Conservation (phyloP, 2,888 invertebrate species). For the Xestia rhomboidea region DNA sequence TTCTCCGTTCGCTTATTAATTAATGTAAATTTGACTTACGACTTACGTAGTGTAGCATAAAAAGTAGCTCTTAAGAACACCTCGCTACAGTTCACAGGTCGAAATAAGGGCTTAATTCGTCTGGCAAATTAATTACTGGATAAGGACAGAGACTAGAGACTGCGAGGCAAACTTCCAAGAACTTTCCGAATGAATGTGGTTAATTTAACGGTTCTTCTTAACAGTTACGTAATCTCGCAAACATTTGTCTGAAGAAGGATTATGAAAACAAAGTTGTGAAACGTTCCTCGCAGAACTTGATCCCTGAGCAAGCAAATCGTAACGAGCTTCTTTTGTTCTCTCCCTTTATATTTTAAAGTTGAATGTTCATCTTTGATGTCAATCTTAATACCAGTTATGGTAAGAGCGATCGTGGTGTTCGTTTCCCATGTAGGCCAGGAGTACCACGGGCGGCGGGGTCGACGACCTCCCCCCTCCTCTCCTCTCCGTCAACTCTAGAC, state of each 20-base stretch:
- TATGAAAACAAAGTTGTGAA: constrained; percentile 71
- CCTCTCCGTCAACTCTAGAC: constrained; percentile 74
- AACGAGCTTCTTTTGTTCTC: constrained; percentile 47
- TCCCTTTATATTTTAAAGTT: constrained; percentile 45
- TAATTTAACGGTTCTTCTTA: constrained; percentile 82
- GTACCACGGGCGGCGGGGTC: constrained; percentile 86
- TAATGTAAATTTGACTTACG: constrained; percentile 42
- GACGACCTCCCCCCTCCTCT: constrained; percentile 75
- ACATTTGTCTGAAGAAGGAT: constrained; percentile 73
- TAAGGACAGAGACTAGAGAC: constrained; percentile 73
- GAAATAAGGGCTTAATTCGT: constrained; percentile 45
- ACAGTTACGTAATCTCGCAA: constrained; percentile 79
- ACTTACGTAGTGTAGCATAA: constrained; percentile 18
- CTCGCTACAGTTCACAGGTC: constrained; percentile 43
- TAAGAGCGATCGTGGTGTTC: constrained; percentile 68
- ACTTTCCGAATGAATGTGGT: constrained; percentile 84
- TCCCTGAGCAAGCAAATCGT: constrained; percentile 55
- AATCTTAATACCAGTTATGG: constrained; percentile 71
- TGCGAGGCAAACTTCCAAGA: constrained; percentile 79
- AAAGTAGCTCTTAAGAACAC: constrained; percentile 38
- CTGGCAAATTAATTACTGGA: constrained; percentile 74
- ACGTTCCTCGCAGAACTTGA: constrained; percentile 58
- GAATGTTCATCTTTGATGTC: constrained; percentile 61
- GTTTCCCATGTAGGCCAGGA: constrained; percentile 86
- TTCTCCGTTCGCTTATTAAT: constrained; percentile 48